Evolutionary conservation across 2,113 vertebrate genomes (phyloP).

Genomic region (Tetraodon nigroviridis): DNA sequence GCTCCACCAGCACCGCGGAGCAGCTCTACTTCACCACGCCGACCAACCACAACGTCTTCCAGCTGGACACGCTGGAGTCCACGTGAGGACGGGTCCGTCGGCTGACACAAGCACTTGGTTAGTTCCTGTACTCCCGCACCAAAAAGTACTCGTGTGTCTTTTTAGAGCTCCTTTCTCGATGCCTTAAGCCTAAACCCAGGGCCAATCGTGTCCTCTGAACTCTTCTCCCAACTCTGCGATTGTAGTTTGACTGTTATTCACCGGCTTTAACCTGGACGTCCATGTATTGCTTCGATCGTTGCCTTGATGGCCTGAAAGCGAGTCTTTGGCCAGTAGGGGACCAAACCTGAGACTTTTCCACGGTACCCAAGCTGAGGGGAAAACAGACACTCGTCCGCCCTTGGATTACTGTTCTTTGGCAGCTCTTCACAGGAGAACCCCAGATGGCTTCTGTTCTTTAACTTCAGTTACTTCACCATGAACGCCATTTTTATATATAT

Average conservation of each 20-base stretch:
- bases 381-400: conserved; percentile 36
- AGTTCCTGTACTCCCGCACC: conserved; percentile 29
- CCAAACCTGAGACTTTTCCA: conserved; percentile 24
- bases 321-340: conserved; percentile 43
- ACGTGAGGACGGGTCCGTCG: conserved; percentile 57
- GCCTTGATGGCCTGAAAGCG: conserved; percentile 44
- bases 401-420: conserved; percentile 34
- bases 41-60: conserved; percentile 79
- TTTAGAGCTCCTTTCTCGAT: conserved; percentile 26
- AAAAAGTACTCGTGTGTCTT: conserved; percentile 31
- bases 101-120: conserved; percentile 18
- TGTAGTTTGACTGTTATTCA: conserved; percentile 54
- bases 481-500: too few species aligned
- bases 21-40: conserved; percentile 81
- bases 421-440: conserved; percentile 8
- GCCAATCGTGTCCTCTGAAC: conserved; percentile 28
- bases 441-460: too few species aligned
- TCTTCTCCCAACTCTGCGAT: conserved; percentile 33
- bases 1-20: conserved; percentile 57
- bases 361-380: conserved; percentile 34
- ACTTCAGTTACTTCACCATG: too few species aligned
- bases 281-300: conserved; percentile 33
- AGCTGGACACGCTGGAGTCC: conserved; percentile 75
- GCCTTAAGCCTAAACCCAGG: conserved; percentile 60
- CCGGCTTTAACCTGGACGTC: conserved; percentile 46